These are phyloP conservation scores for Pituophis catenifer DNA, from an alignment of 2,113 vertebrate species.

Conservation along the genomic window DNA sequence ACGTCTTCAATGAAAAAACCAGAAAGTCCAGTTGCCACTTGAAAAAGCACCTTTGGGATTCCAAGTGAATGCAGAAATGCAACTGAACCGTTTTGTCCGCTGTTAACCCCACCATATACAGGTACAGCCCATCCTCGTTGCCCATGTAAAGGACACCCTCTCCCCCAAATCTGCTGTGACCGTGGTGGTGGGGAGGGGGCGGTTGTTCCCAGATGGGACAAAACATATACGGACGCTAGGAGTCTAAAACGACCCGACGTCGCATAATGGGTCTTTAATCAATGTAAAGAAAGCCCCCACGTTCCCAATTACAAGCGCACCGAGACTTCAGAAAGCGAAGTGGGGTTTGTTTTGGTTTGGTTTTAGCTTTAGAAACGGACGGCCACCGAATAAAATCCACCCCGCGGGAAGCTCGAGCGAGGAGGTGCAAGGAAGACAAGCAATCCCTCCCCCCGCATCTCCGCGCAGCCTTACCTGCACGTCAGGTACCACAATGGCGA, in stretches of 20 bases:
- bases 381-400: background rate
- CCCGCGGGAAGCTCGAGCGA: background rate
- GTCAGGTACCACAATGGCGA: constrained; percentile 34
- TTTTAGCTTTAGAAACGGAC: background rate
- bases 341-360: too few relatives aligned
- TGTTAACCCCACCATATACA: background rate
- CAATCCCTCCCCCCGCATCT: background rate
- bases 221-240: background rate
- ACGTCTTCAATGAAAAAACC: too few relatives aligned
- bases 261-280: background rate
- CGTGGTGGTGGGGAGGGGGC: too few relatives aligned
- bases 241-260: background rate
- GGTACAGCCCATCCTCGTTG: background rate
- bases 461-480: constrained; percentile 46
- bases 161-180: background rate
- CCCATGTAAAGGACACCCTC: background rate
- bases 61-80: background rate
- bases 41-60: too few relatives aligned
- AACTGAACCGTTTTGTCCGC: too few relatives aligned
- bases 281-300: background rate
- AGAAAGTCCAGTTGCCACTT: too few relatives aligned
- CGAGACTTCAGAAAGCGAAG: background rate
- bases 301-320: background rate
- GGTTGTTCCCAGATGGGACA: background rate
- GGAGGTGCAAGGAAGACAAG: background rate